These are phyloP conservation scores for Phylloscopus collybita DNA, from an alignment of 2,797 vertebrate genomes.

Conservation along the genomic window DNA sequence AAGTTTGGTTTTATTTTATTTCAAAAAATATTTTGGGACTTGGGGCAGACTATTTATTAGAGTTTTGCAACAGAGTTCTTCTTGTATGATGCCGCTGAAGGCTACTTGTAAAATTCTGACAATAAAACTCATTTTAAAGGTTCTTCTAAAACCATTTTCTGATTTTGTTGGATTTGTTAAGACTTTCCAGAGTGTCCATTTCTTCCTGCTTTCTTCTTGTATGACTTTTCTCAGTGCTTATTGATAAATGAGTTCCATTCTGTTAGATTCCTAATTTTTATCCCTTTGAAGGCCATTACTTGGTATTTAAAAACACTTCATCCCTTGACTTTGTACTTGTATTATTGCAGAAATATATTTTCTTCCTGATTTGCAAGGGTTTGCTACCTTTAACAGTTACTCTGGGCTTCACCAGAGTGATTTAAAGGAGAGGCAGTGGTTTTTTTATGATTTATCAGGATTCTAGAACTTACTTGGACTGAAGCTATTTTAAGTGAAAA, in stretches of 20 bases:
- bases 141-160: conserved; percentile 79
- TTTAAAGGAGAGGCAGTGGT: not conserved
- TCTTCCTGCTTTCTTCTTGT: not conserved
- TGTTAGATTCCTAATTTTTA: not conserved
- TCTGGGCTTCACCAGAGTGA: not conserved
- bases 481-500: not conserved
- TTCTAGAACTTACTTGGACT: not conserved
- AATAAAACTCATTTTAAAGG: conserved; percentile 87
- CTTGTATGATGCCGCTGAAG: conserved; percentile 84
- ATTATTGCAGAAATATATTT: not conserved
- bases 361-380: not conserved
- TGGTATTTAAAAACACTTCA: not conserved
- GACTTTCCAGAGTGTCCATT: not conserved
- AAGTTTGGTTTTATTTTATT: conserved; percentile 75
- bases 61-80: conserved; percentile 87
- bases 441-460: not conserved
- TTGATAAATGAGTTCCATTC: not conserved
- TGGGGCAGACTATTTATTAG: conserved; percentile 87
- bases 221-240: not conserved
- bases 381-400: not conserved
- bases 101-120: conserved; percentile 85
- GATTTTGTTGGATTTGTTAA: conserved; percentile 54
- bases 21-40: conserved; percentile 78
- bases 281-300: not conserved
- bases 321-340: not conserved